A percentile compares a stretch with the other conserved stretches of the same genome.
Evolutionary conservation across 2,888 invertebrate genomes (phyloP).

Genomic region (Emmelina monodactyla): DNA sequence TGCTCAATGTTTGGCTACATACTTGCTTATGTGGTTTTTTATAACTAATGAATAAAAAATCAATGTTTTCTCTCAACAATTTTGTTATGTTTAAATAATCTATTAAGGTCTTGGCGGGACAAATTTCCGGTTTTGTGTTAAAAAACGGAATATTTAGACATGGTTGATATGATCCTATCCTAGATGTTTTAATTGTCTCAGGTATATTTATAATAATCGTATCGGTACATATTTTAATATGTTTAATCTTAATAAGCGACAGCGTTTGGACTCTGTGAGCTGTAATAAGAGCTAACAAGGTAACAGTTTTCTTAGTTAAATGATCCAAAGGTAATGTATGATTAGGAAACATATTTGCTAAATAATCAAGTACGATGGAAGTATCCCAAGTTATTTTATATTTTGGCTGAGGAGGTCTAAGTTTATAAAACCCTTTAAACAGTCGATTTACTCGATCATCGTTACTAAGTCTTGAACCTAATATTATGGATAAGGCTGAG

Average conservation of each 20-base stretch:
- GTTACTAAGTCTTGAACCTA: neutral
- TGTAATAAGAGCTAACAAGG: slow-evolving; percentile 6
- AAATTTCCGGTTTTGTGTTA: slow-evolving; percentile 2
- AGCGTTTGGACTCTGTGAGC: slow-evolving; percentile 7
- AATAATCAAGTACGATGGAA: slow-evolving; percentile 3
- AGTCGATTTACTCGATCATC: slow-evolving; percentile 4
- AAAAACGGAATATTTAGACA: slow-evolving; percentile 6
- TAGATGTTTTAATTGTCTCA: neutral
- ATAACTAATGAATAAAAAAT: slow-evolving; percentile 1
- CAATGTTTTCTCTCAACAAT: neutral
- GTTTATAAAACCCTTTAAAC: slow-evolving; percentile 6
- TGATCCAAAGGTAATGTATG: neutral
- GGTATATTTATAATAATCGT: neutral
- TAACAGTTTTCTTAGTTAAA: slow-evolving; percentile 5
- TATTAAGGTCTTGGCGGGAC: slow-evolving; percentile 4
- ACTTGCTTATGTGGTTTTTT: slow-evolving; percentile 3
- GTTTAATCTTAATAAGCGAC: slow-evolving; percentile 1
- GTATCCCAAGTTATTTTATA: slow-evolving; percentile 4
- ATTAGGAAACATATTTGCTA: neutral
- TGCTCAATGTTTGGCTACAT: slow-evolving; percentile 4
- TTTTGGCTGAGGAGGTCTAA: slow-evolving; percentile 3
- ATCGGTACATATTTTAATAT: neutral
- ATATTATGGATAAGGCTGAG: slow-evolving; percentile 4
- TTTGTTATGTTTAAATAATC: slow-evolving; percentile 6
- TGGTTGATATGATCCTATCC: neutral